Percentiles rank a stretch among this genome's conserved stretches.
phyloP scores from a whole-genome alignment of 1,140 invertebrate genomes.

The Pissodes strobi region DNA sequence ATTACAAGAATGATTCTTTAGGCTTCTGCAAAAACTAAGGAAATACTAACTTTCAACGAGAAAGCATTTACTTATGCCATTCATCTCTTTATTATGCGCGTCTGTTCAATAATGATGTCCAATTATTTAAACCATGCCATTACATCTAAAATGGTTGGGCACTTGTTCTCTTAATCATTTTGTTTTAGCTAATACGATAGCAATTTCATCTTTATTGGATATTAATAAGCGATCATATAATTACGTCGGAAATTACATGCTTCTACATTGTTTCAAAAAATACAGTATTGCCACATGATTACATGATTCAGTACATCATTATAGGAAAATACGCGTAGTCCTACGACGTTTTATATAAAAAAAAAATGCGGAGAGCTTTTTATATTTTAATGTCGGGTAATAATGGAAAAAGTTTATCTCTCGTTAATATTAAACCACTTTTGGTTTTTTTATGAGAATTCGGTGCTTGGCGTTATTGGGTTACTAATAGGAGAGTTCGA shows the following conservation, averaged over 20 bases:
- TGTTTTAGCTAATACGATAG: slow-evolving; percentile 16
- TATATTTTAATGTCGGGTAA: too few relatives aligned
- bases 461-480: too few relatives aligned
- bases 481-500: too few relatives aligned
- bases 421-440: too few relatives aligned
- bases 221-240: slow-evolving; percentile 16
- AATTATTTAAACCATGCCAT: slow-evolving; percentile 18
- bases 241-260: slow-evolving; percentile 15
- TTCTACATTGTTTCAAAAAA: slow-evolving; percentile 12
- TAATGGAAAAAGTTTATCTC: too few relatives aligned
- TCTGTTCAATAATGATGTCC: slow-evolving; percentile 6
- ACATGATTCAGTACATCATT: slow-evolving; percentile 10
- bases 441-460: too few relatives aligned
- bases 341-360: too few relatives aligned
- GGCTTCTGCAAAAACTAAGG: too few relatives aligned
- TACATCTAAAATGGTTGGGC: slow-evolving; percentile 5
- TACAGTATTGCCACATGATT: slow-evolving; percentile 20
- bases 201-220: slow-evolving; percentile 22
- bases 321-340: neutral
- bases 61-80: too few relatives aligned
- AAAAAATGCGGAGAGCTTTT: too few relatives aligned
- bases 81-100: neutral
- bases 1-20: too few relatives aligned
- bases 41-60: too few relatives aligned
- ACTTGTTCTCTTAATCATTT: slow-evolving; percentile 5